Conservation (phyloP, 1,140 invertebrate species). For the Delia radicum region DNA sequence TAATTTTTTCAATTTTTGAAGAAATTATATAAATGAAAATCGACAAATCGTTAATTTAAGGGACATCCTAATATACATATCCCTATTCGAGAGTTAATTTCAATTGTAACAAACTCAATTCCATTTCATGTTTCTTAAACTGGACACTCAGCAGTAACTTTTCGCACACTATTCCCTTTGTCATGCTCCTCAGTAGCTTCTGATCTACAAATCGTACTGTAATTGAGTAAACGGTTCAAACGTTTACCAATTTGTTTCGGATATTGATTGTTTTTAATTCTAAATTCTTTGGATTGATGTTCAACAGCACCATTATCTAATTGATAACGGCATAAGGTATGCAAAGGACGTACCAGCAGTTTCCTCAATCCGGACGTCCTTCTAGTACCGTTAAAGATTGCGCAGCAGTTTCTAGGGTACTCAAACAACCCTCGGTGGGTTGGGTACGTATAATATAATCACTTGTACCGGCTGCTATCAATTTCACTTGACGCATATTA, state of each 20-base stretch:
- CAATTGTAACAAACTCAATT: neutral
- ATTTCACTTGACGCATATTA: conserved; percentile 71
- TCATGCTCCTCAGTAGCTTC: neutral
- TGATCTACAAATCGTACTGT: conserved; percentile 31
- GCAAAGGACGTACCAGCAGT: conserved; percentile 74
- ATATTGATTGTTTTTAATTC: conserved; percentile 82
- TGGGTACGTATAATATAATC: conserved; percentile 92
- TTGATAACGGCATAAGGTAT: conserved; percentile 82
- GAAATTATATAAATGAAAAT: too few relatives aligned
- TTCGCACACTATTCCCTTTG: too few relatives aligned
- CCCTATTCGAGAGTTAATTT: too few relatives aligned
- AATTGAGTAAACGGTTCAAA: conserved; percentile 63
- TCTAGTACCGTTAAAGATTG: conserved; percentile 78
- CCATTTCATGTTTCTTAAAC: neutral
- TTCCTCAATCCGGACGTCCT: conserved; percentile 65
- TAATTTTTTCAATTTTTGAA: too few relatives aligned
- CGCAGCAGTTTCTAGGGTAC: conserved; percentile 87
- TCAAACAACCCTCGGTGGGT: conserved; percentile 86
- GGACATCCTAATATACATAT: too few relatives aligned
- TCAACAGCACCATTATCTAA: conserved; percentile 86
- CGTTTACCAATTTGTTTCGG: conserved; percentile 80
- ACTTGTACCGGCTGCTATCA: conserved; percentile 70
- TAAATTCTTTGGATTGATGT: conserved; percentile 89
- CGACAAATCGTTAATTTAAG: too few relatives aligned
- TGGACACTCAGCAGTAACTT: neutral